These are phyloP conservation scores for Ammospiza nelsoni DNA, from an alignment of 2,113 vertebrate genomes.

Conservation along the genomic window DNA sequence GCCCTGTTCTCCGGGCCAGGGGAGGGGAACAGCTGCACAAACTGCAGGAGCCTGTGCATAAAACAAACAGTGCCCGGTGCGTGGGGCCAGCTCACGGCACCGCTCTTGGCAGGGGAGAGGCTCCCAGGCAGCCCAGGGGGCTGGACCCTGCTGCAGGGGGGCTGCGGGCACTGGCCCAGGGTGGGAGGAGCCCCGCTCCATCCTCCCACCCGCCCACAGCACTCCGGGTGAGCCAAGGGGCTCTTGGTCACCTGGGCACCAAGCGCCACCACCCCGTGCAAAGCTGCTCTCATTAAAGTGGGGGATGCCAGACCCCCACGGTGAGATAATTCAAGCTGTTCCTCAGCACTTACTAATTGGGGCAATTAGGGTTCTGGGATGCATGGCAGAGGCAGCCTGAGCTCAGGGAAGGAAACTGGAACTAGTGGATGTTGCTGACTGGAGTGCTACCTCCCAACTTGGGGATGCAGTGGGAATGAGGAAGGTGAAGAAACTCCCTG, in stretches of 20 bases:
- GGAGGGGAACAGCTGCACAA: slow-evolving; percentile 55
- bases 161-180: background rate
- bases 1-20: slow-evolving; percentile 62
- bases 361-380: background rate
- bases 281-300: background rate
- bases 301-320: background rate
- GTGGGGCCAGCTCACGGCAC: background rate
- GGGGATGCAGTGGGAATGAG: background rate
- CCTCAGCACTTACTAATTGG: background rate
- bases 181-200: background rate
- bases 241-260: background rate
- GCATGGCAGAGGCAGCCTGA: background rate
- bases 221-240: fast-evolving
- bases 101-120: background rate
- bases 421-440: background rate
- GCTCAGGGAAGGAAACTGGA: background rate
- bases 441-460: background rate
- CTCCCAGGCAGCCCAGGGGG: background rate
- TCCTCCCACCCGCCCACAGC: background rate
- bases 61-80: slow-evolving; percentile 1
- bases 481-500: background rate
- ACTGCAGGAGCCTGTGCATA: background rate
- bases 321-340: background rate
- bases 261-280: background rate
- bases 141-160: background rate